Conservation (phyloP, 2,888 invertebrate species). For the Geotrupes spiniger region DNA sequence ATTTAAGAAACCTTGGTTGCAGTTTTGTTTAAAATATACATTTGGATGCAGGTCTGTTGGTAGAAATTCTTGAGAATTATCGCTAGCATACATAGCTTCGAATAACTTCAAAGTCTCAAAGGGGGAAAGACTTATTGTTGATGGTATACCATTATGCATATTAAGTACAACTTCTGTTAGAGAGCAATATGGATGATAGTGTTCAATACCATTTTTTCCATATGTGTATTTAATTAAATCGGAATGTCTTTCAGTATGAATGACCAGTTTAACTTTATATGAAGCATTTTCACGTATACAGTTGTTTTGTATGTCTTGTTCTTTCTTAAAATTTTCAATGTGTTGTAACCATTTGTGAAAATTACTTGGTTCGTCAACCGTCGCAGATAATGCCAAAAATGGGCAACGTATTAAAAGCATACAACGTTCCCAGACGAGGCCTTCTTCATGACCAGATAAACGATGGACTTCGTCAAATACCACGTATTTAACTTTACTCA, state of each 20-base stretch:
- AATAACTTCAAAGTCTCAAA: constrained; percentile 27
- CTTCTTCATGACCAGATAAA: constrained; percentile 28
- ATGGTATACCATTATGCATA: constrained; percentile 25
- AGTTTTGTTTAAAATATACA: constrained; percentile 15
- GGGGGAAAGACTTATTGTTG: constrained; percentile 26
- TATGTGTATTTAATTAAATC: constrained; percentile 30
- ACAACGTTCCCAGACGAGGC: constrained; percentile 28
- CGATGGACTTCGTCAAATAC: constrained; percentile 34
- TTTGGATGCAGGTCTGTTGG: constrained; percentile 9
- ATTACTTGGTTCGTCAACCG: constrained; percentile 26
- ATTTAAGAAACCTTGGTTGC: constrained; percentile 25
- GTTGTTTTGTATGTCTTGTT: constrained; percentile 19
- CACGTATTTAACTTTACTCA: constrained; percentile 24
- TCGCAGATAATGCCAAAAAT: constrained; percentile 33
- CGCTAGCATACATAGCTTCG: constrained; percentile 20
- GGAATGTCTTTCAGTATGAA: constrained; percentile 28
- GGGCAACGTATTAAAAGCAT: constrained; percentile 31
- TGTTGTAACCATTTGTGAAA: constrained; percentile 28
- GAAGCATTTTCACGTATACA: constrained; percentile 14
- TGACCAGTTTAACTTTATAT: constrained; percentile 26
- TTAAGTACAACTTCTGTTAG: constrained; percentile 19
- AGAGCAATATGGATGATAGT: constrained; percentile 29
- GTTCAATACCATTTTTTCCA: constrained; percentile 18
- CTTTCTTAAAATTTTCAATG: constrained; percentile 25
- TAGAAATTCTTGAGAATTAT: constrained; percentile 12